phyloP scores from a whole-genome alignment of 1,140 invertebrate species.

The Lepeophtheirus salmonis region DNA sequence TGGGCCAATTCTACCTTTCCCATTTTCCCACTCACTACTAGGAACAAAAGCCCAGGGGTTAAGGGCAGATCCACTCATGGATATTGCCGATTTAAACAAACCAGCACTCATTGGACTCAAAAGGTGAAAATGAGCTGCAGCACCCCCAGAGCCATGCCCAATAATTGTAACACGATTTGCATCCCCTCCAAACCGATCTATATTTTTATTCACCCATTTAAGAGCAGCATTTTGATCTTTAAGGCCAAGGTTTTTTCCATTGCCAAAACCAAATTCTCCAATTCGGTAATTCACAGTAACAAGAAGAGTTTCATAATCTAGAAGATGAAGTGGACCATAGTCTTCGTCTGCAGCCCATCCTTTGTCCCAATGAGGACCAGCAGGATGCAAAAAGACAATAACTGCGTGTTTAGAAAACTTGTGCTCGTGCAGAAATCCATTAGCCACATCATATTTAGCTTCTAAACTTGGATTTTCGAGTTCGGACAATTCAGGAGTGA shows the following conservation, averaged over 20 bases:
- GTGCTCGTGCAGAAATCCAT: background rate
- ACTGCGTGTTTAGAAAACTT: conserved; percentile 24
- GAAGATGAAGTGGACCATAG: conserved; percentile 25
- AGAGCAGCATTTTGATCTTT: conserved; percentile 36
- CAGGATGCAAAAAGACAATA: conserved; percentile 32
- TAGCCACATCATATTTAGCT: background rate
- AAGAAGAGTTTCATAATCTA: conserved; percentile 33
- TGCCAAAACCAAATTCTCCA: conserved; percentile 31
- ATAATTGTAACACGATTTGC: conserved; percentile 36
- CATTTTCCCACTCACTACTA: background rate
- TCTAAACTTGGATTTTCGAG: conserved; percentile 4
- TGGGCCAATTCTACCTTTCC: background rate
- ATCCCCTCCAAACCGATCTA: conserved; percentile 38
- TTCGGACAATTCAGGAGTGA: conserved; percentile 25
- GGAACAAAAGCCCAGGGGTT: background rate
- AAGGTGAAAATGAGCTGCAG: conserved; percentile 36
- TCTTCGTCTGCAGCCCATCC: conserved; percentile 33
- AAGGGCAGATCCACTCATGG: conserved; percentile 1
- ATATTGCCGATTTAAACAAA: conserved; percentile 20
- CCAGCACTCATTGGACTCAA: conserved; percentile 30
- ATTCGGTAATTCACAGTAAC: conserved; percentile 41
- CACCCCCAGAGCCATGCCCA: conserved; percentile 39
- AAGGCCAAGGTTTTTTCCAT: conserved; percentile 30
- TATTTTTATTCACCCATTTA: conserved; percentile 33
- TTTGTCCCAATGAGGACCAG: conserved; percentile 29